Evolutionary conservation across 2,113 vertebrate species (phyloP), one percentile per base, ranked within the genome.

Genomic region (Naja naja): DNA sequence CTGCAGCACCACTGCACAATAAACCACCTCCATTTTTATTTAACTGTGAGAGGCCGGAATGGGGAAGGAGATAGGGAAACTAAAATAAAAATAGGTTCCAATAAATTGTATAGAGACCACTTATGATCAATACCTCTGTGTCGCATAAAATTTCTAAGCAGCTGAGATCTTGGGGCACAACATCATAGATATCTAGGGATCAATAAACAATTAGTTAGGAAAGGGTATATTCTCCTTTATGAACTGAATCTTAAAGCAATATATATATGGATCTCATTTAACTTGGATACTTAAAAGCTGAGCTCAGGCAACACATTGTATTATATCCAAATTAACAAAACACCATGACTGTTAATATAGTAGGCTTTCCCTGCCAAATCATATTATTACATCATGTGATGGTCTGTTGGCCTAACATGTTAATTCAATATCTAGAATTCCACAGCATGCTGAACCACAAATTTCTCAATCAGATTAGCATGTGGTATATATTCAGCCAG

Each of bases 91-190:
- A 39, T 49, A 27, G 25, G 81, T 58, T 1, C 3, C 7, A 2
- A 5, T n/a, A 47, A 87, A 89, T 81, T 89, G 25, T 55, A 39
- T 6, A 10, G 0, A 53, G 53, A 69, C 0, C 14, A 55, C 4
- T 49, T 23, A 27, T 0, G 30, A 43, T 49, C 20, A 93, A 94
- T 96, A 97, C 96, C 97, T 96, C 97, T 86, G 22, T 91, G 34
- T 96, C 91, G 49, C 94, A 96, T 74, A 95, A 5, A 89, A 93
- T 34, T 2, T 93, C 94, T 52, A 96, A 90, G 20, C 92, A 90
- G 94, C 95, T 85, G 27, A 91, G 34, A 60, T 96, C 96, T n/a
- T 96, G 91, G 1, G 95, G 39, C 86, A 54, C 49, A 22, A 92
- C 96, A 91, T 93, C 91, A 58, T 92, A 91, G 16, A 94, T 34